Evolutionary conservation across 1,140 invertebrate species (phyloP).

Genomic region (Brachionus plicatilis): DNA sequence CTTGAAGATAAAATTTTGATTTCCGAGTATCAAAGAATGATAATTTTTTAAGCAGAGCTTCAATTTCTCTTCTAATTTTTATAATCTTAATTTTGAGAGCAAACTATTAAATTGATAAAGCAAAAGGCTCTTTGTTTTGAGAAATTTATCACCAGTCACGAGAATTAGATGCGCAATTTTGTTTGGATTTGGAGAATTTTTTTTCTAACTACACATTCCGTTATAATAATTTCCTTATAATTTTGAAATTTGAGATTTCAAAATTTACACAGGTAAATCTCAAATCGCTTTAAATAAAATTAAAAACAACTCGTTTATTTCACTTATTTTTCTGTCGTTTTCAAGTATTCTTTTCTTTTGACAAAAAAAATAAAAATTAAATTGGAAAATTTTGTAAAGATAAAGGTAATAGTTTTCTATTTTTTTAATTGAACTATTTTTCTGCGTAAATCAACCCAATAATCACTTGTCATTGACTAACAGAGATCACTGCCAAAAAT

Average conservation of each 20-base stretch:
- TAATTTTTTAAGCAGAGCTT: not conserved
- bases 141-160: slow-evolving; percentile 26
- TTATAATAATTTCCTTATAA: slow-evolving; percentile 27
- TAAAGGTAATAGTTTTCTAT: not conserved
- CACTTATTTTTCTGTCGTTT: not conserved
- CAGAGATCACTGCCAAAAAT: not conserved
- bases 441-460: not conserved
- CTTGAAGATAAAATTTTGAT: slow-evolving; percentile 4
- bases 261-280: slow-evolving; percentile 33
- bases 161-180: not conserved
- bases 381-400: not conserved
- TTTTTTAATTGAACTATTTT: not conserved
- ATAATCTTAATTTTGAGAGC: slow-evolving; percentile 1
- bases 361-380: not conserved
- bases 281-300: not conserved
- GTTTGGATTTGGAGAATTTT: not conserved
- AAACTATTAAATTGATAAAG: not conserved
- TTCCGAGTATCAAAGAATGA: slow-evolving; percentile 22
- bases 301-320: slow-evolving; percentile 2
- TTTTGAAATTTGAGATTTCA: slow-evolving; percentile 13
- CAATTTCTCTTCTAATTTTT: not conserved
- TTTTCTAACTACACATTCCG: not conserved
- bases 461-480: not conserved
- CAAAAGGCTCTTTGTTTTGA: not conserved
- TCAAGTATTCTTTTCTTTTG: slow-evolving; percentile 6